phyloP scores from a whole-genome alignment of 2,888 invertebrate genomes.

The Melanotus villosus region DNA sequence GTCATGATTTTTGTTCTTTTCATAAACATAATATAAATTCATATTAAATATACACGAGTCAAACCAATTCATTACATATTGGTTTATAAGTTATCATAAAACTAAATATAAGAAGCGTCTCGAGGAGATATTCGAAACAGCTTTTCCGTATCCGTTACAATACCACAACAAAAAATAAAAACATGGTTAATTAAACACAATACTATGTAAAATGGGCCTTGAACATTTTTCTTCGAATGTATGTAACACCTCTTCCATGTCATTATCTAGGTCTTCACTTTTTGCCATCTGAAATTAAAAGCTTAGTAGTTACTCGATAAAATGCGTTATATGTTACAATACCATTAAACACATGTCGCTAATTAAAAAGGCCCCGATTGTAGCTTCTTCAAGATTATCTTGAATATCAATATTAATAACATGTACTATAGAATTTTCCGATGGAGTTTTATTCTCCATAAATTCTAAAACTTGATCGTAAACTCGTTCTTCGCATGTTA shows the following conservation, averaged over 20 bases:
- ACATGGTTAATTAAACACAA: slow-evolving; percentile 85
- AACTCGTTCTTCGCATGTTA: slow-evolving; percentile 98
- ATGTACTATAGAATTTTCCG: slow-evolving; percentile 91
- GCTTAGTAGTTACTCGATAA: background rate
- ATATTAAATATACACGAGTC: no score
- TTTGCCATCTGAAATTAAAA: slow-evolving; percentile 80
- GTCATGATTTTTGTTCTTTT: no score
- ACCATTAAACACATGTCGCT: slow-evolving; percentile 95
- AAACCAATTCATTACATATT: no score
- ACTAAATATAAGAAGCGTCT: no score
- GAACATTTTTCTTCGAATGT: slow-evolving; percentile 93
- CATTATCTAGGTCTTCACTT: slow-evolving; percentile 95
- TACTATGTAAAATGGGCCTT: slow-evolving; percentile 91
- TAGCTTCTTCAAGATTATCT: slow-evolving; percentile 99
- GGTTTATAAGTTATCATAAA: no score
- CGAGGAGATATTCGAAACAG: no score
- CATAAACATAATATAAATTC: no score
- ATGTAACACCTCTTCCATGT: slow-evolving; percentile 95
- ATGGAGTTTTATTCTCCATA: slow-evolving; percentile 86
- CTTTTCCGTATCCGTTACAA: no score
- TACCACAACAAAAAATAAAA: no score
- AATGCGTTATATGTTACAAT: no score
- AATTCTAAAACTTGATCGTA: slow-evolving; percentile 98
- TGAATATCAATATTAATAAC: slow-evolving; percentile 98
- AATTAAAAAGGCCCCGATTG: slow-evolving; percentile 97